Percentiles rank a stretch among this genome's conserved stretches.
Evolutionary conservation across 2,888 invertebrate species (phyloP).

Genomic region (Agrypnus murinus): DNA sequence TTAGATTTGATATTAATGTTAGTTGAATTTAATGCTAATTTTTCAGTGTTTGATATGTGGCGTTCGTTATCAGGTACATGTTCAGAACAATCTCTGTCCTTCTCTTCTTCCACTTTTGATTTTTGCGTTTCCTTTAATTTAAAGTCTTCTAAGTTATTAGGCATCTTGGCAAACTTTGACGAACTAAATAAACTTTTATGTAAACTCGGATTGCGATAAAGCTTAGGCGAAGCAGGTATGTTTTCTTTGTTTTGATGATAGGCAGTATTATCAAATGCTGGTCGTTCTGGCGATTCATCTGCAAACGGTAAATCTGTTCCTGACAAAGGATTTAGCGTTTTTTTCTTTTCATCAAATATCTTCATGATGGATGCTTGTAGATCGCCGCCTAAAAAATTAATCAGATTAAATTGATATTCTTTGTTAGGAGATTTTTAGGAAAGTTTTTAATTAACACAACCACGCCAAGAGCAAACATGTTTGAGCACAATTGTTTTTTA

Average conservation of each 20-base stretch:
- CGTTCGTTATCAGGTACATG: slow-evolving; percentile 68
- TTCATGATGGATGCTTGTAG: slow-evolving; percentile 88
- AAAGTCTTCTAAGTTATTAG: slow-evolving; percentile 54
- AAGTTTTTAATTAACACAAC: background rate
- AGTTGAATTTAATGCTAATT: slow-evolving; percentile 55
- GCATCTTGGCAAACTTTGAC: slow-evolving; percentile 52
- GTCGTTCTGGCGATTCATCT: slow-evolving; percentile 79
- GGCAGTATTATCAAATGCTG: slow-evolving; percentile 56
- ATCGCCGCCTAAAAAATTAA: slow-evolving; percentile 82
- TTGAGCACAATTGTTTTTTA: background rate
- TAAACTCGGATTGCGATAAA: slow-evolving; percentile 73
- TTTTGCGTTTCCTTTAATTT: slow-evolving; percentile 66
- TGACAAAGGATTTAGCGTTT: slow-evolving; percentile 75
- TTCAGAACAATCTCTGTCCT: slow-evolving; percentile 69
- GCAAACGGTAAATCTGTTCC: slow-evolving; percentile 82
- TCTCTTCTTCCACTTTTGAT: slow-evolving; percentile 69
- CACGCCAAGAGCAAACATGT: slow-evolving; percentile 28
- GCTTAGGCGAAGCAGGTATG: slow-evolving; percentile 65
- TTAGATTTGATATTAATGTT: slow-evolving; percentile 59
- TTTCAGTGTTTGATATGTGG: slow-evolving; percentile 60
- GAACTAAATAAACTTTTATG: slow-evolving; percentile 68
- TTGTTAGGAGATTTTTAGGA: background rate
- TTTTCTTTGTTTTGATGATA: slow-evolving; percentile 67
- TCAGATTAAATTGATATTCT: too few species aligned
- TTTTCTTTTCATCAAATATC: slow-evolving; percentile 89